A percentile compares a stretch with the other conserved stretches of the same genome.
These are phyloP conservation scores for Mus spicilegus DNA, from an alignment of 2,113 vertebrate genomes.

Conservation along the genomic window DNA sequence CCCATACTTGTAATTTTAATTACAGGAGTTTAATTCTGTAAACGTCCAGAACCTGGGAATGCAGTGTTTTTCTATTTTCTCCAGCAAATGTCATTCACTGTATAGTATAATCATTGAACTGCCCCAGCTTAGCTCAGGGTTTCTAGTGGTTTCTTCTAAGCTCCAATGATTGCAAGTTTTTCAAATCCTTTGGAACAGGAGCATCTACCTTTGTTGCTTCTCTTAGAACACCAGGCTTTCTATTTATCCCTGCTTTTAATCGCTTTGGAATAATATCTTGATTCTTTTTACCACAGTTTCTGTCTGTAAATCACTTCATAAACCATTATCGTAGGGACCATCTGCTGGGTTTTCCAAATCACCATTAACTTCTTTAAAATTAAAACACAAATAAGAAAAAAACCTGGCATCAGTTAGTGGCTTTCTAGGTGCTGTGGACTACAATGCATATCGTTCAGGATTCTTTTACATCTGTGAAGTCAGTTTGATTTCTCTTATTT, in stretches of 20 bases:
- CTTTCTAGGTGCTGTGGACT: not conserved
- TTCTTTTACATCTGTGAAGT: conserved; percentile 34
- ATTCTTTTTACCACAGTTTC: conserved; percentile 57
- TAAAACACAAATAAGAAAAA: conserved; percentile 44
- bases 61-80: conserved; percentile 61
- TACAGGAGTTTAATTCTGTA: conserved; percentile 68
- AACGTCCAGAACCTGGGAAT: conserved; percentile 22
- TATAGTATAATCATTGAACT: conserved; percentile 46
- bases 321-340: conserved; percentile 64
- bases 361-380: conserved; percentile 31
- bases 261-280: conserved; percentile 65
- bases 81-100: conserved; percentile 49
- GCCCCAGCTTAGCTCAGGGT: conserved; percentile 53
- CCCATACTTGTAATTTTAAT: conserved; percentile 60
- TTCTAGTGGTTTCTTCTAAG: conserved; percentile 63
- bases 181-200: conserved; percentile 58
- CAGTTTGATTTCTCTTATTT: conserved; percentile 22
- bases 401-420: not conserved
- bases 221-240: conserved; percentile 11
- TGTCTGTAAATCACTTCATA: conserved; percentile 63
- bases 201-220: conserved; percentile 63
- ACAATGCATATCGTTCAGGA: not conserved
- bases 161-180: conserved; percentile 55
- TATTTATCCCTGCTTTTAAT: conserved; percentile 56
- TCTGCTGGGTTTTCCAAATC: conserved; percentile 59